Percentiles rank a stretch among this genome's conserved stretches.
These are phyloP conservation scores for Zaprionus ornatus DNA, from an alignment of 1,140 invertebrate species.

Conservation along the genomic window DNA sequence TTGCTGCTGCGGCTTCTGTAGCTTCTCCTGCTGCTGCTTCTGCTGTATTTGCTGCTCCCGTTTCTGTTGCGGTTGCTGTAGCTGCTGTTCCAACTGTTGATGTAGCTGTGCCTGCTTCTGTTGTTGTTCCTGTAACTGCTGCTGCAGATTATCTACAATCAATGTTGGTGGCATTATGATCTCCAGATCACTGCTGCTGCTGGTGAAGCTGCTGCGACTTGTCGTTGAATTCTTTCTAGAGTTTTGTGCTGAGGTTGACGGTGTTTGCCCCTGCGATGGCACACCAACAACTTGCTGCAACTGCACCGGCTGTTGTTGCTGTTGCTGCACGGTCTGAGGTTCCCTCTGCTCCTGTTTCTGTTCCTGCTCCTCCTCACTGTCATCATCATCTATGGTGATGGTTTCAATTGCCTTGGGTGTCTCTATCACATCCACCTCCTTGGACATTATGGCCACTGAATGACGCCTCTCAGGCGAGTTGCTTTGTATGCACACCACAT, in stretches of 20 bases:
- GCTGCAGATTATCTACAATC: constrained; percentile 3
- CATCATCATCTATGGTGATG: constrained; percentile 68
- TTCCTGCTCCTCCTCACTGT: constrained; percentile 46
- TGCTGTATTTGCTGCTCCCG: not conserved
- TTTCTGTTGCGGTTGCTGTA: not conserved
- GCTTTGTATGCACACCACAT: constrained; percentile 1
- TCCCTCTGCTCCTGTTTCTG: constrained; percentile 12
- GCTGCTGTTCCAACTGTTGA: too few species aligned
- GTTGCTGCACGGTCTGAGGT: not conserved
- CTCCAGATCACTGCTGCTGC: constrained; percentile 59
- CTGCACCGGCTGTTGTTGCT: constrained; percentile 11
- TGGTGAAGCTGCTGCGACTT: constrained; percentile 39
- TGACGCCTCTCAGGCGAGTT: constrained; percentile 47
- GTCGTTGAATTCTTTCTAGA: constrained; percentile 41
- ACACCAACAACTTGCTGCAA: not conserved
- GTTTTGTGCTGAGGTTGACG: constrained; percentile 13
- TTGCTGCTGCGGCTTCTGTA: too few species aligned
- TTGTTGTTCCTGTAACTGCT: not conserved
- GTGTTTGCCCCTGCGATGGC: not conserved
- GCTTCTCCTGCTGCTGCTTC: too few species aligned
- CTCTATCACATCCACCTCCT: constrained; percentile 62
- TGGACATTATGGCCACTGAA: constrained; percentile 71
- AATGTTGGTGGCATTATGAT: constrained; percentile 19
- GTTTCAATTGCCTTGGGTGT: constrained; percentile 57
- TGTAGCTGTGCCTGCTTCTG: not conserved